These are phyloP conservation scores for Acrocera orbiculus DNA, from an alignment of 2,888 invertebrate species.

Conservation along the genomic window DNA sequence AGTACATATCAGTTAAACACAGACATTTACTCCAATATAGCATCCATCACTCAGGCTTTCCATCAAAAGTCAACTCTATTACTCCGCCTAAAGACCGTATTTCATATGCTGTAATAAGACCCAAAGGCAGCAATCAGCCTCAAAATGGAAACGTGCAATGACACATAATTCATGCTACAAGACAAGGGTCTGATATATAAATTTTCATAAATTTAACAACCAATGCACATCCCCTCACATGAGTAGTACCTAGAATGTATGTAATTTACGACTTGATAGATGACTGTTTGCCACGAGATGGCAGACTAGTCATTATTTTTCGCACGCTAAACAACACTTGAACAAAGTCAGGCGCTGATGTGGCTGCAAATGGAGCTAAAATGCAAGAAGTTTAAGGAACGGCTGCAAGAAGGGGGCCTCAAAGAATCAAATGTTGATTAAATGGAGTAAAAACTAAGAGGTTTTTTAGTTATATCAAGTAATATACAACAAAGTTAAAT, in stretches of 20 bases:
- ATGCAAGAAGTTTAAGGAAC: too few relatives aligned
- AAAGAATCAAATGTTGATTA: too few relatives aligned
- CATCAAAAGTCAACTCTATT: too few relatives aligned
- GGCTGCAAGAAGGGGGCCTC: too few relatives aligned
- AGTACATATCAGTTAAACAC: too few relatives aligned
- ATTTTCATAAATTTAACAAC: slow-evolving; percentile 9
- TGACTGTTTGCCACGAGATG: slow-evolving; percentile 10
- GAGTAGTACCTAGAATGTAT: not conserved
- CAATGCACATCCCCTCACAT: not conserved
- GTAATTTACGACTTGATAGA: slow-evolving; percentile 10
- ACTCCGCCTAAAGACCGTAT: slow-evolving; percentile 5
- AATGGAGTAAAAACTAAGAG: too few relatives aligned
- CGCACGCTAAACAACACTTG: slow-evolving; percentile 8
- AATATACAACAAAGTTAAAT: too few relatives aligned
- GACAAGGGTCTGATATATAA: slow-evolving; percentile 9
- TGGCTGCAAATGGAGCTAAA: too few relatives aligned
- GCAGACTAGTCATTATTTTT: slow-evolving; percentile 10
- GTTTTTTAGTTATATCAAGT: too few relatives aligned
- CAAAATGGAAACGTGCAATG: slow-evolving; percentile 16
- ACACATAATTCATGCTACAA: slow-evolving; percentile 16
- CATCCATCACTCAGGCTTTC: too few relatives aligned
- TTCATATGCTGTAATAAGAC: slow-evolving; percentile 6
- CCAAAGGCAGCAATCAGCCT: slow-evolving; percentile 14
- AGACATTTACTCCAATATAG: too few relatives aligned
- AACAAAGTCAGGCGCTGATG: not conserved